These are phyloP conservation scores for Beaufortia kweichowensis DNA, from an alignment of 2,113 vertebrate genomes.

Conservation along the genomic window DNA sequence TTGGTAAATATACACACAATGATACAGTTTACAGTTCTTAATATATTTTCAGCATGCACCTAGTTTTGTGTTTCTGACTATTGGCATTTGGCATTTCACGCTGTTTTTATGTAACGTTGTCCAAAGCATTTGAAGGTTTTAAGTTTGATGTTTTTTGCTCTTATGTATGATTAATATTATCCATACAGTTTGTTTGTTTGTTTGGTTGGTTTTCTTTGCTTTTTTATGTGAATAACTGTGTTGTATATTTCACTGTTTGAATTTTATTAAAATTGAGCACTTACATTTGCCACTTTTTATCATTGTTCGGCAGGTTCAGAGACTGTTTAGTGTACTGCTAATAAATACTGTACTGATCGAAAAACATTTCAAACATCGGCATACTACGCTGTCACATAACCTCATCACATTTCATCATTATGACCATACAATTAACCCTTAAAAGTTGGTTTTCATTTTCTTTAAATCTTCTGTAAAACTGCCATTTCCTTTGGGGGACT, in stretches of 20 bases:
- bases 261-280: conserved; percentile 46
- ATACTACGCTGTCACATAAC: no score
- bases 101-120: conserved; percentile 40
- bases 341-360: no score
- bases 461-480: no score
- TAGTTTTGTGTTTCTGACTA: conserved; percentile 23
- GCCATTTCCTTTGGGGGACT: no score
- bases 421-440: no score
- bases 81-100: conserved; percentile 4
- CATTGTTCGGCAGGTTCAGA: background rate
- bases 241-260: conserved; percentile 53
- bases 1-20: background rate
- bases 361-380: no score
- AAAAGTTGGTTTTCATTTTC: no score
- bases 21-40: conserved; percentile 14
- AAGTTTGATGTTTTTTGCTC: conserved; percentile 32
- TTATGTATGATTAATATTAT: conserved; percentile 18
- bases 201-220: conserved; percentile 31
- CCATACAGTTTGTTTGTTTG: no score
- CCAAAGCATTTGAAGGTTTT: conserved; percentile 48
- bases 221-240: conserved; percentile 38
- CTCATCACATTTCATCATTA: no score
- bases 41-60: background rate
- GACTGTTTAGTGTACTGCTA: no score
- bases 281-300: background rate